These are phyloP conservation scores for Cyanistes caeruleus DNA, from an alignment of 2,113 vertebrate genomes.

Conservation along the genomic window DNA sequence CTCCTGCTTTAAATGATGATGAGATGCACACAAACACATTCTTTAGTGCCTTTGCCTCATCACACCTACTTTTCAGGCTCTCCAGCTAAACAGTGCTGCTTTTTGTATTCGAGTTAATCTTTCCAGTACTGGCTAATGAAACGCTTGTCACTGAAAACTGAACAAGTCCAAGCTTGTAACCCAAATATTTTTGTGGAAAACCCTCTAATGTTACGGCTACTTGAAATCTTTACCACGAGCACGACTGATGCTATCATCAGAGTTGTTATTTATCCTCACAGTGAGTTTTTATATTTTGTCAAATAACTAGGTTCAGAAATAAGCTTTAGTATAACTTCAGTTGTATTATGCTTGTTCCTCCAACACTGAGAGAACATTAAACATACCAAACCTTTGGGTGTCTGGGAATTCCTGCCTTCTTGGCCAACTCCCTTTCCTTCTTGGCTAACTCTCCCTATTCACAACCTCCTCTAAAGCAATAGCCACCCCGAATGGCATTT, in stretches of 20 bases:
- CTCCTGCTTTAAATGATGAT: neutral
- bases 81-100: neutral
- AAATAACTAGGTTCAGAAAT: neutral
- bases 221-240: neutral
- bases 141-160: neutral
- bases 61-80: neutral
- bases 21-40: neutral
- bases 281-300: neutral
- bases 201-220: neutral
- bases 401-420: conserved; percentile 25
- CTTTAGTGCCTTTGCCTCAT: neutral
- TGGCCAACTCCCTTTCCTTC: conserved; percentile 24
- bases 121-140: neutral
- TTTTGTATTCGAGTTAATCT: neutral
- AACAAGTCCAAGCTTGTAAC: neutral
- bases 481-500: conserved; percentile 42
- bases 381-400: neutral
- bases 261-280: neutral
- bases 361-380: neutral
- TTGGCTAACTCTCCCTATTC: conserved; percentile 37
- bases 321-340: neutral
- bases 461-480: conserved; percentile 4
- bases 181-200: neutral
- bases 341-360: neutral
- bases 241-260: neutral